Base-by-base conservation (phyloP, 2,888 invertebrate species). In the Leptura quadrifasciata region DNA sequence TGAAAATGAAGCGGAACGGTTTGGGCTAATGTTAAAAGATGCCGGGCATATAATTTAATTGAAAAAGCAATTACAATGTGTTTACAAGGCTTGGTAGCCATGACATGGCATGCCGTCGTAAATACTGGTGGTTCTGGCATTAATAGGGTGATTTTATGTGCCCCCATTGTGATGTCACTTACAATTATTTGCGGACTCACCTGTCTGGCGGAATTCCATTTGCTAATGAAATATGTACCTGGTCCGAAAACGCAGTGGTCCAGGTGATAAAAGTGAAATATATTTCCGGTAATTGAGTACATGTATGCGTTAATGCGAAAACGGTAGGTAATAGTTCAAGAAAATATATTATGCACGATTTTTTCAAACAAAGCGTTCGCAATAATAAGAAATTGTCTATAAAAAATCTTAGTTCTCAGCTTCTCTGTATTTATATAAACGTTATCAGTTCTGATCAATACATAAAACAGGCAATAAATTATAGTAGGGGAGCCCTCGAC, bases 31-130 rank as follows among this genome's bases (percentile, higher is more conserved):
- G 60, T 39, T 31, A 73, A 58, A 57, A 52, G 73, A 35, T 18
- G 21, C 64, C 47, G 64, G 63, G 55, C 71, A 31, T 71, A 55
- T 72, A 24, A 67, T 74, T 74, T 74, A 76, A 78, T 79, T 79
- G 74, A 68, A 75, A 69, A 73, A 54, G 63, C 75, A 73, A 79
- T 79, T 76, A 76, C 70, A 35, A 67, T 39, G 57, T 76, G 75
- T 79, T 75, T 76, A 79, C 76, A 75, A 58, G 31, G 75, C 47
- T 69, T 47, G 47, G 52, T 60, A 71, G 58, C 27, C 31, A 39
- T 68, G 75, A 76, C 76, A 73, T 52, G 68, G 57, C 54, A 67
- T 77, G 65, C 64, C 60, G 71, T 76, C 74, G 72, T 69, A 69
- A 78, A 74, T 55, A 76, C 70, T 72, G 68, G 65, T 12, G n/a